These are phyloP conservation scores for Excalfactoria chinensis DNA, from an alignment of 2,113 vertebrate genomes.

Conservation along the genomic window DNA sequence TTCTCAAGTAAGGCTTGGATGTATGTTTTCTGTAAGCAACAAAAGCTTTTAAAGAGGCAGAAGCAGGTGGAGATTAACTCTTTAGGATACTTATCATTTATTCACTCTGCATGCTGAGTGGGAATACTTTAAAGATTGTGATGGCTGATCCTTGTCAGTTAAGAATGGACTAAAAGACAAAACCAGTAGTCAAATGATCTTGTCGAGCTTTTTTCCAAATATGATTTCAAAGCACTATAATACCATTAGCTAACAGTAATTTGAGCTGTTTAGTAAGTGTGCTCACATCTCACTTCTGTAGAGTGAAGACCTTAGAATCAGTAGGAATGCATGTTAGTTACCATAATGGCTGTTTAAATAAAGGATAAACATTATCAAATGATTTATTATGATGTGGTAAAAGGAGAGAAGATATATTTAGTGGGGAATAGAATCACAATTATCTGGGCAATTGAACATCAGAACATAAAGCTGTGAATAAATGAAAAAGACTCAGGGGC, in stretches of 20 bases:
- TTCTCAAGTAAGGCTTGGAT: background rate
- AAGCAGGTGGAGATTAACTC: background rate
- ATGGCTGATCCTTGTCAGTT: background rate
- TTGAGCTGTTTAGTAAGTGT: background rate
- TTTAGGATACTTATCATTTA: background rate
- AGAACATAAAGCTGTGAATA: conserved; percentile 44
- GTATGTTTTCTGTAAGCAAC: background rate
- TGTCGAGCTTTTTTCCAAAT: background rate
- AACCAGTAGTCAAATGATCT: background rate
- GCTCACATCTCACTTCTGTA: background rate
- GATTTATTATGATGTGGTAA: conserved; percentile 61
- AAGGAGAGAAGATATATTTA: conserved; percentile 67
- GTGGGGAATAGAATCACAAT: conserved; percentile 39
- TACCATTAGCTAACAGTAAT: background rate
- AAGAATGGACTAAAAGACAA: background rate
- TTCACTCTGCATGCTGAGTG: background rate
- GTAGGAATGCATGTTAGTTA: conserved; percentile 49
- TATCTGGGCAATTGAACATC: conserved; percentile 64
- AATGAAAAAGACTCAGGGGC: background rate
- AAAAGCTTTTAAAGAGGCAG: background rate
- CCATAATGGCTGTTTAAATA: conserved; percentile 53
- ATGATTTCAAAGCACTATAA: background rate
- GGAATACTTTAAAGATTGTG: background rate
- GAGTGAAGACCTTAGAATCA: background rate
- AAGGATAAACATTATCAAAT: conserved; percentile 58